Base-by-base conservation (phyloP, 2,797 vertebrate species). In the Gymnoscopelus braueri region DNA sequence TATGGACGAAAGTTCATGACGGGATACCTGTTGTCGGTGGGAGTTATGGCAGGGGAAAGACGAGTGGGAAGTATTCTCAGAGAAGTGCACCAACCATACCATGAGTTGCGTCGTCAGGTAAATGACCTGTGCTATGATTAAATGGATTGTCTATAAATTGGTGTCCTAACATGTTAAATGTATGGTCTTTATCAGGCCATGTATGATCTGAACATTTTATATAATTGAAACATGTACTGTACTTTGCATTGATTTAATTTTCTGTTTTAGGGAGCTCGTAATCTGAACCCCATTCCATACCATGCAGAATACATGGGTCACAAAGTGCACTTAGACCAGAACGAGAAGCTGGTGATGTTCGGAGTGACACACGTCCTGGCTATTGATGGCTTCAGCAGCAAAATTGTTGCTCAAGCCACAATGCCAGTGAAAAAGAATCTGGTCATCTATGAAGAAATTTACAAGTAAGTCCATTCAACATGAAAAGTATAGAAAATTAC, bases 251-350 rank as follows among this genome's bases (percentile, higher is more conserved):
- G 5, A 56, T 66, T 56, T 13, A 60, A 39, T 63, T 65, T 26
- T 60, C 19, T 63, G 7, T 29, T 52, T 60, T 29, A 58, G 53
- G 44, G 62, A 50, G 19, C 50, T 51, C n/a, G 53, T 44, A 67
- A 66, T 35, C 50, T 67, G 19, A 73, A 67, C 15, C 64, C 71
- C 5, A 9, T 67, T 10, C 71, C 74, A 3, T 77, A 71, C 24
- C 51, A 50, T 71, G 68, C 74, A 4, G 50, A 65, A 49, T 70
- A 71, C 19, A 71, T 66, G 58, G 63, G 67, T 5, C 74, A 69
- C 50, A 73, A 73, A 69, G 24, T 65, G 2, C 52, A 78, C 29
- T 13, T 75, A 4, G 67, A 65, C n/a, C 62, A 75, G 14, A 75
- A 75, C 51, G 63, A 68, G 50, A 74, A n/a, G n/a, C n/a, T n/a